Evolutionary conservation across 2,888 invertebrate species (phyloP), one percentile per base, ranked within the genome.

Genomic region (Ormia ochracea): DNA sequence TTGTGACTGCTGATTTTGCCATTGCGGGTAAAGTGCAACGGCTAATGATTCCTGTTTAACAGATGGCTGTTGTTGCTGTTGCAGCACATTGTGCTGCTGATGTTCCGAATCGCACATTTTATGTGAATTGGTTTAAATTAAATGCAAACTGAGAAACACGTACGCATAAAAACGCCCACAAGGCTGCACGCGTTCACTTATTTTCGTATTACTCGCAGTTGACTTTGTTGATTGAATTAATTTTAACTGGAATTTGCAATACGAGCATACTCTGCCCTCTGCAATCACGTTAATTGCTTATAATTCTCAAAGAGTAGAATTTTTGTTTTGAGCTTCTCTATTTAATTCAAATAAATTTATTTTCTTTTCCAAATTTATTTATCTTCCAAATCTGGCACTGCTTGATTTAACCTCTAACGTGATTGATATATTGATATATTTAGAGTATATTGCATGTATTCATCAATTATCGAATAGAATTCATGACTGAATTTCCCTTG

Each of bases 61-160:
- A 45, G 59, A 72, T 70, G 65, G 38, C 41, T 63, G 68, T 38
- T 21, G 52, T 31, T 54, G 75, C 19, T 63, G 59, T 23, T 52
- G 61, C 19, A 43, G 12, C 17, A 66, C 66, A 21, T 59, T 31
- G 10, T 65, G 50, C 45, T 65, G 50, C 7, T 61, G 72, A 21
- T 73, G 73, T 43, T 72, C 66, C 3, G 79, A 66, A 66, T 75
- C 79, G 48, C 54, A 75, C 79, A 80, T 80, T 66, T 66, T 72
- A 31, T 66, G 68, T 61, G 45, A 61, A 36, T 61, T 28, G 4
- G 2, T 21, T 3, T 48, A 36, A 26, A 19, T 38, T 56, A 10
- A 12, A 31, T 14, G 14, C 6, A 59, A 54, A 10, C 4, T n/a
- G 28, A 38, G n/a, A 2, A 69, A 19, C 6, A 41, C 0, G 2